phyloP scores from a whole-genome alignment of 2,797 vertebrate genomes.

The Sandelia bainsii region DNA sequence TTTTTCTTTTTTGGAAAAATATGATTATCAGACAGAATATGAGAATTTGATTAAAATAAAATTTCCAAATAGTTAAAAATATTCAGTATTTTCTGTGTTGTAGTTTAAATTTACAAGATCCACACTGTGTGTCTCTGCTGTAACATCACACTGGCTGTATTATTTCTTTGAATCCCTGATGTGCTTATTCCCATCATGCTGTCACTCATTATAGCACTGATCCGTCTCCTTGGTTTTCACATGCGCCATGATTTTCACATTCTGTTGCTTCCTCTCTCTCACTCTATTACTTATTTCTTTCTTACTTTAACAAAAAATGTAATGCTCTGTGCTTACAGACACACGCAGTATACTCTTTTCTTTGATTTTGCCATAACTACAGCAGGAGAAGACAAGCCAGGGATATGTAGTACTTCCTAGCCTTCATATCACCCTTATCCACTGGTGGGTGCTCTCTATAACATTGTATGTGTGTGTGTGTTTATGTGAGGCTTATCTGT shows the following conservation, averaged over 20 bases:
- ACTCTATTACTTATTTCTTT: conserved; percentile 1
- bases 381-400: conserved; percentile 9
- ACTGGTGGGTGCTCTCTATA: background rate
- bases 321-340: background rate
- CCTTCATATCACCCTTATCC: background rate
- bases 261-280: background rate
- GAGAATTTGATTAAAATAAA: background rate
- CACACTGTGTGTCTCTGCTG: background rate
- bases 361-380: background rate
- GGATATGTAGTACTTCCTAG: conserved; percentile 9
- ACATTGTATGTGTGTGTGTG: conserved; percentile 23
- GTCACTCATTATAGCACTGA: conserved; percentile 67
- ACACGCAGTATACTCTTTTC: background rate
- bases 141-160: conserved; percentile 44
- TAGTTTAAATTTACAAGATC: background rate
- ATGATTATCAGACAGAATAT: background rate
- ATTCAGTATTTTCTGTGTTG: background rate
- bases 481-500: conserved; percentile 52
- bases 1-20: background rate
- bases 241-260: background rate
- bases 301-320: background rate
- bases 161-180: conserved; percentile 49
- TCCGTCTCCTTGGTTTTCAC: conserved; percentile 45
- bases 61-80: background rate
- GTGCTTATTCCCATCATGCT: conserved; percentile 62